Evolutionary conservation across 2,888 invertebrate species (phyloP).

Genomic region (Allolobophora icterica): DNA sequence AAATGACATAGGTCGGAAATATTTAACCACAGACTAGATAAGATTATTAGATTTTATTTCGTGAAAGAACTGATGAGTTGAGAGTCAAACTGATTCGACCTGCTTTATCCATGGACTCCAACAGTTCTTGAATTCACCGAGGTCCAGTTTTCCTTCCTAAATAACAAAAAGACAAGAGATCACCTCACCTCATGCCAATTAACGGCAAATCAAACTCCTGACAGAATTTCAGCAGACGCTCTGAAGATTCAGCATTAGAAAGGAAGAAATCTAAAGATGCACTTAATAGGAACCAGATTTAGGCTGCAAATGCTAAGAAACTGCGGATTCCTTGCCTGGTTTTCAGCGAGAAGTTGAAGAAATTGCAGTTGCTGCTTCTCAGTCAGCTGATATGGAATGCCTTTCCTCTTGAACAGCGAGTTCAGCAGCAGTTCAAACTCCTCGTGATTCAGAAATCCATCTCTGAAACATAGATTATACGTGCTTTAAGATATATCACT

Average conservation of each 20-base stretch:
- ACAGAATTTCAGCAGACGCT: too few relatives aligned
- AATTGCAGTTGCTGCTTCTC: slow-evolving; percentile 34
- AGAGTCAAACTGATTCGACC: slow-evolving; percentile 32
- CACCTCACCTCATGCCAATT: not conserved
- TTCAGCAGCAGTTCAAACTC: slow-evolving; percentile 37
- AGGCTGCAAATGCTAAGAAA: not conserved
- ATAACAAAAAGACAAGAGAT: not conserved
- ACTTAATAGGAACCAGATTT: too few relatives aligned
- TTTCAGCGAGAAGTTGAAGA: slow-evolving; percentile 41
- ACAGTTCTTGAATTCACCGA: slow-evolving; percentile 41
- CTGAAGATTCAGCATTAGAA: too few relatives aligned
- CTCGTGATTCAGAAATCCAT: slow-evolving; percentile 37
- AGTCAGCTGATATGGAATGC: slow-evolving; percentile 15
- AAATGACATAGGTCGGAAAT: not conserved
- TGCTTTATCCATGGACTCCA: slow-evolving; percentile 47
- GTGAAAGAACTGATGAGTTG: not conserved
- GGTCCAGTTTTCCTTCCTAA: slow-evolving; percentile 40
- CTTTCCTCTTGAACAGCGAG: slow-evolving; percentile 37
- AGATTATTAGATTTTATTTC: not conserved
- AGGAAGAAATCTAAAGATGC: too few relatives aligned
- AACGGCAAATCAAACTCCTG: not conserved
- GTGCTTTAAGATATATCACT: not conserved
- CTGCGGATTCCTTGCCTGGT: slow-evolving; percentile 31
- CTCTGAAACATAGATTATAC: slow-evolving; percentile 34
- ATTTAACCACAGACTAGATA: not conserved